Base-by-base conservation (phyloP, 2,888 invertebrate species). In the Acholoe squamosa region DNA sequence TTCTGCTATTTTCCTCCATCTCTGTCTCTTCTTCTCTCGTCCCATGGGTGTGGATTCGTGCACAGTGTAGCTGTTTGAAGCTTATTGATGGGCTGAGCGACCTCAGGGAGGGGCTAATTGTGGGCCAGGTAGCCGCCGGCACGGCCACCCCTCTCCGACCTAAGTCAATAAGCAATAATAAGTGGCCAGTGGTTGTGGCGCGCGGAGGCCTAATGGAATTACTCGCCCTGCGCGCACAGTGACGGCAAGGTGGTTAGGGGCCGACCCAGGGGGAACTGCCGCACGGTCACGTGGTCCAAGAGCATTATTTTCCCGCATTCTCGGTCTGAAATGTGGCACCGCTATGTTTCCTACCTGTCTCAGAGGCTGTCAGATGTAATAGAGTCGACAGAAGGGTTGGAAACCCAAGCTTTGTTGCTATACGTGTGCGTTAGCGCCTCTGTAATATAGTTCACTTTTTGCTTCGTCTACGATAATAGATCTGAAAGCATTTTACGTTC, bases 101-200 rank as follows among this genome's bases (percentile, higher is more conserved):
- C 86, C 86, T 31, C 54, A n/a, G 33, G 86, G 86, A 86, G 56
- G 54, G 86, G 86, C 86, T 86, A 86, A 86, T 86, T 86, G 86
- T 86, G 25, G 86, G 54, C 54, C 56, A 86, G 54, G 86, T 80
- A 33, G 34, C 80, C 33, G 80, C 19, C 34, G 86, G 86, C 86
- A 54, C 31, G 54, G 33, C 34, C 80, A 80, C 33, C 34, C 86
- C 86, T 86, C 80, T 80, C 80, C 28, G 86, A 86, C 86, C 54
- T 86, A 86, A 86, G 86, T 86, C 86, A 86, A 86, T 86, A 86
- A 86, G 54, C 86, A 56, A 56, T 86, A 86, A 86, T 86, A 86
- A 86, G 86, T 56, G 56, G 86, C 86, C 52, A 56, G 54, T 86
- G 86, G 56, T 54, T 54, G 86, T 52, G 52, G 52, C 86, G 56